phyloP scores from a whole-genome alignment of 2,797 vertebrate genomes.

The Chloroceryle amazona region DNA sequence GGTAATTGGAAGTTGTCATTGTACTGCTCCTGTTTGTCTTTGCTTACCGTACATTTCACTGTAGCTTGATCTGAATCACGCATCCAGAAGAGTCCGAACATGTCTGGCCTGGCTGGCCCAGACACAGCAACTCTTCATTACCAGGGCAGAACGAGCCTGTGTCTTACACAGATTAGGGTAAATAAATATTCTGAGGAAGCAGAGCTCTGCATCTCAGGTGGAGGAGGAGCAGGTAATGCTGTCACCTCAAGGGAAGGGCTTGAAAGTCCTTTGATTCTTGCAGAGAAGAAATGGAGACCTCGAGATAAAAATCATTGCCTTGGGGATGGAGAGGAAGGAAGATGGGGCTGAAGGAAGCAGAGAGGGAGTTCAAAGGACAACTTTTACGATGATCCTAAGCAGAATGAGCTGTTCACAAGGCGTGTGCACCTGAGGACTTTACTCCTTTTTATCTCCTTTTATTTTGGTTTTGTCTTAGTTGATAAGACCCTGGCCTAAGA shows the following conservation, averaged over 20 bases:
- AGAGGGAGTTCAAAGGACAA: conserved; percentile 46
- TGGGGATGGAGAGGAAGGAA: conserved; percentile 20
- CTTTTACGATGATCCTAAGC: not conserved
- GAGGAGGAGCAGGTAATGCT: conserved; percentile 25
- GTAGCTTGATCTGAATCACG: not conserved
- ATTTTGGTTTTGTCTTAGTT: not conserved
- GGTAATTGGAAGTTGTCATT: not conserved
- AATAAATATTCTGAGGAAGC: conserved; percentile 20
- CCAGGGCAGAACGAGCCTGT: not conserved
- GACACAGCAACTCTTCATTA: not conserved
- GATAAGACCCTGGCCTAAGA: not conserved
- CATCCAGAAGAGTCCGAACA: not conserved
- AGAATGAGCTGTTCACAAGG: not conserved
- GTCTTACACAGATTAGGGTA: not conserved
- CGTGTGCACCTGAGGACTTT: not conserved
- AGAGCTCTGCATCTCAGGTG: not conserved
- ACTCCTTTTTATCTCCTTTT: not conserved
- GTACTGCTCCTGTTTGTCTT: not conserved
- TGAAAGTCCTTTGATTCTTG: conserved; percentile 52
- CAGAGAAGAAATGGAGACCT: conserved; percentile 8
- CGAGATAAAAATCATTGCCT: conserved; percentile 68
- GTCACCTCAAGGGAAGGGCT: conserved; percentile 25
- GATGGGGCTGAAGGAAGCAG: conserved; percentile 1
- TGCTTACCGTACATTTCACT: not conserved
- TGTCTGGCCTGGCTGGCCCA: not conserved